Base-by-base conservation (phyloP, 2,797 vertebrate species). In the Arnoldichthys spilopterus region DNA sequence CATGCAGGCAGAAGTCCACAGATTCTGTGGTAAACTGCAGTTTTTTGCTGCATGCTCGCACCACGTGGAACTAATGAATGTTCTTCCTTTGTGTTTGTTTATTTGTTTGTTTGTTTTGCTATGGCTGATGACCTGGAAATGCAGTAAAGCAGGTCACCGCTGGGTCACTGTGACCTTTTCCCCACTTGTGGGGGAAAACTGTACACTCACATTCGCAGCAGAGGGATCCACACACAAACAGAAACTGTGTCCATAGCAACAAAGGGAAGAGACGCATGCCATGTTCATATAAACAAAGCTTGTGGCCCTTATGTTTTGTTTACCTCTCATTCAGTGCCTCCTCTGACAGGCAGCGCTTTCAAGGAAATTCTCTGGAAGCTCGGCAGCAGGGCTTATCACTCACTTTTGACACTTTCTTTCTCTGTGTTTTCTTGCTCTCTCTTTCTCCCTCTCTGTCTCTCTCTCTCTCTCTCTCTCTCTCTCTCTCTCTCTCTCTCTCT, bases 361-460 rank as follows among this genome's bases (percentile, higher is more conserved):
- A 80, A 34, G 58, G 74, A 84, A 82, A 75, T 85, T 86, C 84
- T 76, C 30, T 80, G 81, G 86, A 87, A 87, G 83, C 71, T 66
- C 71, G 56, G 4, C 24, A 53, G 30, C 6, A 12, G 53, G 70
- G 74, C 69, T 85, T 84, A 82, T 86, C 84, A 74, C 56, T 74
- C 53, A 47, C 22, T 76, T 15, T 22, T 69, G 20, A 32, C 69
- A 18, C 51, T 54, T 6, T 70, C 26, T 28, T 1, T 7, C 61
- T 79, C 78, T 70, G 9, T 45, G 43, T 45, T 34, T 49, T 66
- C 64, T 51, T 34, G 51, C 28, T 49, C 34, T 6, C 30, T 22
- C 15, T 59, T 58, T 82, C 85, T 72, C 72, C 49, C 45, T 45
- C 59, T 85, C 82, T 75, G 53, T 76, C 40, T 58, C 30, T 74